These are phyloP conservation scores for Chlamydotis undulata DNA, from an alignment of 2,113 vertebrate genomes.

Conservation along the genomic window DNA sequence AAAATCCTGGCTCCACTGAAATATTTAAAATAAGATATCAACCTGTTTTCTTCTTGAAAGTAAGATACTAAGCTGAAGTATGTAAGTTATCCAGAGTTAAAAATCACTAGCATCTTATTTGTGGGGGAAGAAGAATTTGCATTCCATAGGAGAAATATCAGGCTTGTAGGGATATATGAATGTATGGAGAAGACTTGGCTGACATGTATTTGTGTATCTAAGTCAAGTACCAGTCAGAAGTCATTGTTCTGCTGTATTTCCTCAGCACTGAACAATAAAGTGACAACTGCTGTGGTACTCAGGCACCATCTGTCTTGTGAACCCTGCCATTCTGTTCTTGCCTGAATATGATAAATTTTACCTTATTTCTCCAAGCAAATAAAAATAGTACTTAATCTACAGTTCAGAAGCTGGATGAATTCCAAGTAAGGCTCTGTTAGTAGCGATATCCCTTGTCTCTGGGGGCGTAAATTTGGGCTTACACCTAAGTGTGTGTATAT, in stretches of 20 bases:
- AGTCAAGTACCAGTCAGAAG: slow-evolving; percentile 42
- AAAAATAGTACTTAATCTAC: slow-evolving; percentile 36
- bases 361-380: slow-evolving; percentile 33
- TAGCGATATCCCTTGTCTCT: slow-evolving; percentile 37
- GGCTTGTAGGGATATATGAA: background rate
- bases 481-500: slow-evolving; percentile 41
- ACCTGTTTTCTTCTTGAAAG: slow-evolving; percentile 2
- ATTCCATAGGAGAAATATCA: background rate
- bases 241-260: slow-evolving; percentile 41
- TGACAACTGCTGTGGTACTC: slow-evolving; percentile 50
- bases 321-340: slow-evolving; percentile 38
- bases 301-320: slow-evolving; percentile 64
- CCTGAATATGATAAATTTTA: slow-evolving; percentile 18
- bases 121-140: background rate
- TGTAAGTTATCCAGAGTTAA: background rate
- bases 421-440: slow-evolving; percentile 48
- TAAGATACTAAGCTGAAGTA: background rate
- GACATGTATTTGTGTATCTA: background rate
- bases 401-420: slow-evolving; percentile 25
- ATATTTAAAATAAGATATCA: background rate
- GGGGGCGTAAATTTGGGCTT: slow-evolving; percentile 55
- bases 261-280: slow-evolving; percentile 32
- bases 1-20: background rate
- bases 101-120: background rate
- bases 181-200: background rate